phyloP scores from a whole-genome alignment of 2,797 vertebrate genomes.

The Leptatherina wallacei region DNA sequence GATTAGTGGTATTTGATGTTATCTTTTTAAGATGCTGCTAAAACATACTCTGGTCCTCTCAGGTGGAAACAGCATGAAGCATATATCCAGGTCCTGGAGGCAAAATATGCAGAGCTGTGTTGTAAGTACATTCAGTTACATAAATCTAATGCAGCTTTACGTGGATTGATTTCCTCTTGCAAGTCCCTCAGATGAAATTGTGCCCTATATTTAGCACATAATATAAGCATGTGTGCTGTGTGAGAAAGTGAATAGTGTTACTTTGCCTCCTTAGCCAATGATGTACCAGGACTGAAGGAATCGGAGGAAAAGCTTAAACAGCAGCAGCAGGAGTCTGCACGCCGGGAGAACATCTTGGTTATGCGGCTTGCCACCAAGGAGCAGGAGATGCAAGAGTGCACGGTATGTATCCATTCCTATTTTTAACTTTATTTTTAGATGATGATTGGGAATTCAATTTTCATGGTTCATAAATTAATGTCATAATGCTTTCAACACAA shows the following conservation, averaged over 20 bases:
- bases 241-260: conserved; percentile 24
- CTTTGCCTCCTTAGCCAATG: conserved; percentile 87
- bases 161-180: neutral
- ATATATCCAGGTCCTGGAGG: conserved; percentile 96
- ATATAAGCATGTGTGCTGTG: neutral
- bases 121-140: conserved; percentile 86
- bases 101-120: conserved; percentile 96
- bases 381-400: conserved; percentile 99
- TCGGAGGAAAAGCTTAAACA: conserved; percentile 99
- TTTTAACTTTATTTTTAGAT: neutral
- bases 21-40: conserved; percentile 5
- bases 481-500: neutral
- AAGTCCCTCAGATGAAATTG: neutral
- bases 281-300: conserved; percentile 96
- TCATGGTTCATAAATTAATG: neutral
- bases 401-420: conserved; percentile 85
- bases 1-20: neutral
- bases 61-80: conserved; percentile 99
- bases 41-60: conserved; percentile 29
- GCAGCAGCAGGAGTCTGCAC: conserved; percentile 98
- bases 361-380: conserved; percentile 99
- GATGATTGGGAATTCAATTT: neutral
- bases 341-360: conserved; percentile 98
- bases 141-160: neutral
- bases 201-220: neutral